Percentiles rank a stretch among this genome's conserved stretches.
Conservation (phyloP, 1,140 invertebrate genomes). For the Hyles euphorbiae region DNA sequence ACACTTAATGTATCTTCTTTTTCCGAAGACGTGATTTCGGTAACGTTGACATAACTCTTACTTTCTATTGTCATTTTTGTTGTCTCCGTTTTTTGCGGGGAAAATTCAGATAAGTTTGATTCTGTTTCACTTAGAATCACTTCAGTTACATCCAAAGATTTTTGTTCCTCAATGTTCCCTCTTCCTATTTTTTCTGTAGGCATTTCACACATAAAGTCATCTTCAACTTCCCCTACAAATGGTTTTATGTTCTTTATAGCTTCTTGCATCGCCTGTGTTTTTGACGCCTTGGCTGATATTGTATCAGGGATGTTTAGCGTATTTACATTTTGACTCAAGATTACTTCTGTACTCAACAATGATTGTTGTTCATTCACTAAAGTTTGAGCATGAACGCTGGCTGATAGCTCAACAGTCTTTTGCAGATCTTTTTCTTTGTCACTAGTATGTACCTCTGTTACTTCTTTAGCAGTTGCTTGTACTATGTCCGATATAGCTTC, state of each 20-base stretch:
- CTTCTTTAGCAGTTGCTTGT: conserved; percentile 36
- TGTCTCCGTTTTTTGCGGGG: conserved; percentile 19
- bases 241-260: conserved; percentile 37
- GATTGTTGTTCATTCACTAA: conserved; percentile 37
- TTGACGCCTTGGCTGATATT: conserved; percentile 21
- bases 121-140: conserved; percentile 39
- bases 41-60: conserved; percentile 21
- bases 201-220: conserved; percentile 14
- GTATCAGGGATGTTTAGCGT: conserved; percentile 25
- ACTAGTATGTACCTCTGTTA: conserved; percentile 33
- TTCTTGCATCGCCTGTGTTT: conserved; percentile 35
- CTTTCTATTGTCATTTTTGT: conserved; percentile 18
- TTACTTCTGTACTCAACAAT: conserved; percentile 38
- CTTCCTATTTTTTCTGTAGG: conserved; percentile 18
- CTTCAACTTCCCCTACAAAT: conserved; percentile 47
- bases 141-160: conserved; percentile 45
- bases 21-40: conserved; percentile 25
- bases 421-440: conserved; percentile 43
- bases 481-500: conserved; percentile 29
- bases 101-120: conserved; percentile 16
- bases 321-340: conserved; percentile 36
- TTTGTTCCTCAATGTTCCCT: conserved; percentile 33
- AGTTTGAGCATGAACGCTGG: conserved; percentile 19
- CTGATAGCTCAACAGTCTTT: conserved; percentile 11
- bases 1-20: conserved; percentile 23